Evolutionary conservation across 2,888 invertebrate genomes (phyloP).

Genomic region (Euphydryas editha): DNA sequence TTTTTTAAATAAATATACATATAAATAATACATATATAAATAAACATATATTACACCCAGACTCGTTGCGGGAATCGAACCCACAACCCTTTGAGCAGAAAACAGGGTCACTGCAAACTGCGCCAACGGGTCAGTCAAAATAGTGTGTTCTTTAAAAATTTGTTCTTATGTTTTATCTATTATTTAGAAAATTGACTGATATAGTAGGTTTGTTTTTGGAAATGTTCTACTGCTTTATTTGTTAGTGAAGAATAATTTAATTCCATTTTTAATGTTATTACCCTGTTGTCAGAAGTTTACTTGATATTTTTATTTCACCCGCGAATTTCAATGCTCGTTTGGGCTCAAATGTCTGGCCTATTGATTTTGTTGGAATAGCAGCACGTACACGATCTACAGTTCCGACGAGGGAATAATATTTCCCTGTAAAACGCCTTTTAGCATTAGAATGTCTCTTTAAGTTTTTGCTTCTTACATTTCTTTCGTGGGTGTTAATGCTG

Average conservation of each 20-base stretch:
- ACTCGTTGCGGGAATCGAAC: too few relatives aligned
- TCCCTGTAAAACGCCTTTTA: constrained; percentile 43
- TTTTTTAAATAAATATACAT: too few relatives aligned
- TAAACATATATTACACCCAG: too few relatives aligned
- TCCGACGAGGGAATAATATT: constrained; percentile 50
- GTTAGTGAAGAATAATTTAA: constrained; percentile 15
- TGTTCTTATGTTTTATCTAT: too few relatives aligned
- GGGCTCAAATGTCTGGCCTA: constrained; percentile 59
- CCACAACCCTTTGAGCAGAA: too few relatives aligned
- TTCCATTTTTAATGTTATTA: constrained; percentile 10
- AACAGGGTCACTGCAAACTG: too few relatives aligned
- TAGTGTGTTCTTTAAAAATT: too few relatives aligned
- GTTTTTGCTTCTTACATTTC: constrained; percentile 1
- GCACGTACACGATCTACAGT: constrained; percentile 51
- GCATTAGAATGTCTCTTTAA: constrained; percentile 46
- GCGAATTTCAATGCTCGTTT: constrained; percentile 26
- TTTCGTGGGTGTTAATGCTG: constrained; percentile 3
- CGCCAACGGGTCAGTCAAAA: too few relatives aligned
- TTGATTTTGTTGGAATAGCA: constrained; percentile 66
- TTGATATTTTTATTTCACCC: neutral
- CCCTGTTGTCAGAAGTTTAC: constrained; percentile 1
- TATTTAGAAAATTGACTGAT: too few relatives aligned
- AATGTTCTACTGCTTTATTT: neutral
- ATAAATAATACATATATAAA: too few relatives aligned
- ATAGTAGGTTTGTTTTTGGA: neutral